A percentile compares a stretch with the other conserved stretches of the same genome.
phyloP scores from a whole-genome alignment of 2,113 vertebrate genomes.

The Elachura formosa region DNA sequence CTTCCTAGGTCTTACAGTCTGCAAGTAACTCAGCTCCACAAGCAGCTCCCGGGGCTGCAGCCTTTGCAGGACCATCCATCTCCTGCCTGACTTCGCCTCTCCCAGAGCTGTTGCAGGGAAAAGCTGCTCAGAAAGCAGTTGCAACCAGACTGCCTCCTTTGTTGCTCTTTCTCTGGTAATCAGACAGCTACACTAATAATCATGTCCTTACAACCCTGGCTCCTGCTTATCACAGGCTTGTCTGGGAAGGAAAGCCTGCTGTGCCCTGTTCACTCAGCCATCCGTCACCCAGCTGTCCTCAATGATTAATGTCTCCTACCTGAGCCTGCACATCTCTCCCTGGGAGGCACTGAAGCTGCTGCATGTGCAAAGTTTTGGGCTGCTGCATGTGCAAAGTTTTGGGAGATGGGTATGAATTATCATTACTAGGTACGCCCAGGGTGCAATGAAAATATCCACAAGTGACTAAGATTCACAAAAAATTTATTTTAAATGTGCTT shows the following conservation, averaged over 20 bases:
- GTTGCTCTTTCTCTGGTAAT: constrained; percentile 29
- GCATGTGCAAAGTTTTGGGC: background rate
- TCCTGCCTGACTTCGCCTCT: background rate
- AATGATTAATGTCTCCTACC: constrained; percentile 40
- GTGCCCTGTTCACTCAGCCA: background rate
- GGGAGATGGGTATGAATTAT: background rate
- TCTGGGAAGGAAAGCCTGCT: background rate
- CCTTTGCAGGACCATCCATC: background rate
- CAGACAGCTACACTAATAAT: constrained; percentile 56
- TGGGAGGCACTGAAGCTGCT: background rate
- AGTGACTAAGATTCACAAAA: background rate
- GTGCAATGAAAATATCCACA: accelerated
- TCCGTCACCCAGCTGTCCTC: background rate
- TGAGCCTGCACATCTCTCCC: background rate
- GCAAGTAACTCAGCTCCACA: background rate
- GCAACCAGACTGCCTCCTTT: background rate
- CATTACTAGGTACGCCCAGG: background rate
- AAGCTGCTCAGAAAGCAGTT: background rate
- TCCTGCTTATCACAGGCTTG: constrained; percentile 30
- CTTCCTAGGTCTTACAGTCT: background rate
- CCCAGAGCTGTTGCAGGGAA: background rate
- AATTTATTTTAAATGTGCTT: background rate
- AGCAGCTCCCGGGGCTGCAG: background rate
- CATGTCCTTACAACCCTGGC: constrained; percentile 23
- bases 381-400: background rate